Percentiles rank a stretch among this genome's conserved stretches.
phyloP scores from a whole-genome alignment of 2,113 vertebrate species.

The Notiomystis cincta region DNA sequence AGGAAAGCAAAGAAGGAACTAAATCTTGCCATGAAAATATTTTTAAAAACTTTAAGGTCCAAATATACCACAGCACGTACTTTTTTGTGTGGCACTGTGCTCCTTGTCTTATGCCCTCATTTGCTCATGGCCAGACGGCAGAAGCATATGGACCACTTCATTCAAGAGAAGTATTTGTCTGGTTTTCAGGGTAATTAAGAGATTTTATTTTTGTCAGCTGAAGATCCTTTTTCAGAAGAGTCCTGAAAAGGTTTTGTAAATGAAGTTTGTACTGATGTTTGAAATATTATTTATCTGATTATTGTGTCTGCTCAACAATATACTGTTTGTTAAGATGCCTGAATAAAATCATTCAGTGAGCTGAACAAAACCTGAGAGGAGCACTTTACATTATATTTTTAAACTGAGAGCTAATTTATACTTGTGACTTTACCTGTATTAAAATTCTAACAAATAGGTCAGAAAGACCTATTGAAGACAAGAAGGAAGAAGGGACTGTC shows the following conservation, averaged over 20 bases:
- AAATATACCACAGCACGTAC: not conserved
- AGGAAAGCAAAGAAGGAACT: not conserved
- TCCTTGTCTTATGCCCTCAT: not conserved
- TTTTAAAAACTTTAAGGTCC: not conserved
- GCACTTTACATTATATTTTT: not conserved
- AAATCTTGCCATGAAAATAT: not conserved
- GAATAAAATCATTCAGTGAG: not conserved
- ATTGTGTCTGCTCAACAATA: not conserved
- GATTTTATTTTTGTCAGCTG: conserved; percentile 55
- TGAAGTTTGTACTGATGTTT: conserved; percentile 44
- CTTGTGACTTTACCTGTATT: not conserved
- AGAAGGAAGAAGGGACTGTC: not conserved
- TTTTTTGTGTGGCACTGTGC: not conserved
- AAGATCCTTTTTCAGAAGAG: conserved; percentile 26
- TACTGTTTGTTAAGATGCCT: not conserved
- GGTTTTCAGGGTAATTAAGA: conserved; percentile 42
- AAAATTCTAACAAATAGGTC: not conserved
- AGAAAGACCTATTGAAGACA: not conserved
- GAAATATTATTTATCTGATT: conserved; percentile 41
- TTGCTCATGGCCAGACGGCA: not conserved
- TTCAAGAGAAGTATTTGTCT: not conserved
- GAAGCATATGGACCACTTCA: not conserved
- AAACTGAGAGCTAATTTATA: not conserved
- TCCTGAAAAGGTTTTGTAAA: conserved; percentile 58
- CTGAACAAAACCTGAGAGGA: not conserved